Percentiles rank a stretch among this genome's conserved stretches.
Conservation (phyloP, 2,888 invertebrate species). For the Acanthococcus lagerstroemiae region DNA sequence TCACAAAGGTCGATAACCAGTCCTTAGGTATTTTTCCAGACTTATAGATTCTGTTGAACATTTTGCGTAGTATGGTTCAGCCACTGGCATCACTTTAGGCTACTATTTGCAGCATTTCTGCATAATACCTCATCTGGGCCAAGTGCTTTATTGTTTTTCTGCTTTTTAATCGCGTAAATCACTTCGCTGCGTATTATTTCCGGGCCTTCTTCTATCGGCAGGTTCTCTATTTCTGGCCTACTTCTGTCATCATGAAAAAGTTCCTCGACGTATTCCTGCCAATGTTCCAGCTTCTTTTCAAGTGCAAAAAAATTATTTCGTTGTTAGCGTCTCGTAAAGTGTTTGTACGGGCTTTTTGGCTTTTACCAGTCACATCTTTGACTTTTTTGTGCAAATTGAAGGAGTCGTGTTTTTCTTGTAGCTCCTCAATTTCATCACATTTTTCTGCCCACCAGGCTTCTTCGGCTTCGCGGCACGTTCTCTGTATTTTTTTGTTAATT, state of each 20-base stretch:
- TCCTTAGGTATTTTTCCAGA: background rate
- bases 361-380: no score
- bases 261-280: background rate
- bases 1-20: background rate
- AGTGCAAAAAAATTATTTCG: background rate
- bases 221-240: background rate
- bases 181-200: background rate
- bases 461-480: no score
- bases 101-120: background rate
- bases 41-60: background rate
- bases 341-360: no score
- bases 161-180: background rate
- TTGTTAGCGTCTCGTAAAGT: no score
- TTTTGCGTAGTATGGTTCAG: background rate
- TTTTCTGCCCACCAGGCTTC: no score
- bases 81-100: no score
- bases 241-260: background rate
- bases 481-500: no score
- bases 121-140: background rate
- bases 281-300: background rate
- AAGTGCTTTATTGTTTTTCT: background rate
- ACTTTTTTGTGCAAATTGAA: no score
- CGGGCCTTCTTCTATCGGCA: no score
- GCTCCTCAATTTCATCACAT: no score
- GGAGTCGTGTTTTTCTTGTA: no score